Percentiles rank a stretch among this genome's conserved stretches.
Conservation (phyloP, 2,797 vertebrate genomes). For the Mastacembelus armatus region DNA sequence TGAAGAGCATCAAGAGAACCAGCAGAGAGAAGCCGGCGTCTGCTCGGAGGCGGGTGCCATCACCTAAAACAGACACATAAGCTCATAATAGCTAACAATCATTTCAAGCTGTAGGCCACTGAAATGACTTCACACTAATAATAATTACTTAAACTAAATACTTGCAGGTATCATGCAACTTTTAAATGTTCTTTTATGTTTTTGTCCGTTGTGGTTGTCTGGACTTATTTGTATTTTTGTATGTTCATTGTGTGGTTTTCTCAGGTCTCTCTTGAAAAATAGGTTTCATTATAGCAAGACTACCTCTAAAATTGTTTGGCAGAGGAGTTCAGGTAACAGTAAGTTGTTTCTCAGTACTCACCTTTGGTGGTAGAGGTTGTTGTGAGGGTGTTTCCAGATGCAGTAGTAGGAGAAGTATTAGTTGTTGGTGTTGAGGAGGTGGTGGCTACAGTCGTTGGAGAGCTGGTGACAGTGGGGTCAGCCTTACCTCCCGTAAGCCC, state of each 20-base stretch:
- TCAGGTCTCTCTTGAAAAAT: too few species aligned
- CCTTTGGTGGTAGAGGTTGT: slow-evolving; percentile 34
- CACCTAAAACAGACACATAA: slow-evolving; percentile 48
- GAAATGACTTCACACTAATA: too few species aligned
- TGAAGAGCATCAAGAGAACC: slow-evolving; percentile 43
- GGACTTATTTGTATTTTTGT: too few species aligned
- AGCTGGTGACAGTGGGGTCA: not conserved
- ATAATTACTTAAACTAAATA: too few species aligned
- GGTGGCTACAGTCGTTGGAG: not conserved
- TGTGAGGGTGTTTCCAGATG: not conserved
- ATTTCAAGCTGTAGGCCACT: not conserved
- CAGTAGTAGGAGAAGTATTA: fast-evolving
- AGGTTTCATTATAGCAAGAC: too few species aligned
- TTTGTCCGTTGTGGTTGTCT: too few species aligned
- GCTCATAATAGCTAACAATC: slow-evolving; percentile 13
- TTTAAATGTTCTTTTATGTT: too few species aligned
- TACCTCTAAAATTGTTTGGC: too few species aligned
- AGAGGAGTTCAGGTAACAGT: too few species aligned
- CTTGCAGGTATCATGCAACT: too few species aligned
- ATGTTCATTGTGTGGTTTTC: too few species aligned
- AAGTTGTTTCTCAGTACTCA: slow-evolving; percentile 21
- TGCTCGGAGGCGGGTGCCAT: slow-evolving; percentile 31
- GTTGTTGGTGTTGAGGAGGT: not conserved
- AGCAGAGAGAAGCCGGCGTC: slow-evolving; percentile 48
- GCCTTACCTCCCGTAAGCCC: slow-evolving; percentile 60